A percentile compares a stretch with the other conserved stretches of the same genome.
These are phyloP conservation scores for Crossocerus cetratus DNA, from an alignment of 2,888 invertebrate genomes.

Conservation along the genomic window DNA sequence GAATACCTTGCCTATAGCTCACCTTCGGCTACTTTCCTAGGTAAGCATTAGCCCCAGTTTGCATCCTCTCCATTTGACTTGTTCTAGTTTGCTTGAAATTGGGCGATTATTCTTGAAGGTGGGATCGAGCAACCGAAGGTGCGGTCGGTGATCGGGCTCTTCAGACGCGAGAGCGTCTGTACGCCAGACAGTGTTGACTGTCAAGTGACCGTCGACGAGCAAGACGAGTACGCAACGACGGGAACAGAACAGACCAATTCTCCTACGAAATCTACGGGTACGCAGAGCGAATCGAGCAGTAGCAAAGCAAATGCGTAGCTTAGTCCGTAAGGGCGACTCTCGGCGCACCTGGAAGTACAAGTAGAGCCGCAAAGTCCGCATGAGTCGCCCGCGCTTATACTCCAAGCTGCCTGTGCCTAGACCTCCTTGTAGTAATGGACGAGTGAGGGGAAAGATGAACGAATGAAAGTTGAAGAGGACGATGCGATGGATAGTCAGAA, in stretches of 20 bases:
- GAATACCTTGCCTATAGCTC: slow-evolving; percentile 95
- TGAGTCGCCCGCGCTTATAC: neutral
- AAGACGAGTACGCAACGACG: slow-evolving; percentile 81
- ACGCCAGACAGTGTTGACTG: slow-evolving; percentile 81
- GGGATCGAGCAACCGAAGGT: slow-evolving; percentile 92
- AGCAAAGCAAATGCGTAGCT: neutral
- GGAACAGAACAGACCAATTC: slow-evolving; percentile 77
- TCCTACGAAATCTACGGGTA: slow-evolving; percentile 81
- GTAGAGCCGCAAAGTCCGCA: neutral
- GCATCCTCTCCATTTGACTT: neutral
- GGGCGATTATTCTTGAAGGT: slow-evolving; percentile 78
- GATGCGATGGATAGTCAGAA: slow-evolving; percentile 17
- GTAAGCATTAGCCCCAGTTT: slow-evolving; percentile 77
- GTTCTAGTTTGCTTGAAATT: neutral
- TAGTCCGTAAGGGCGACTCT: neutral
- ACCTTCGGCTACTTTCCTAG: slow-evolving; percentile 93
- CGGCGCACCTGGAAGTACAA: neutral
- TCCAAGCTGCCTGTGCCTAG: too few relatives aligned
- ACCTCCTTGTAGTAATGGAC: neutral
- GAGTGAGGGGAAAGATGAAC: neutral
- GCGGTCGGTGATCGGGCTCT: slow-evolving; percentile 93
- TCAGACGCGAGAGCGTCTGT: slow-evolving; percentile 89
- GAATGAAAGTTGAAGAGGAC: slow-evolving; percentile 22
- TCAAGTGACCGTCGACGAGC: slow-evolving; percentile 77
- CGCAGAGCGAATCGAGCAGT: slow-evolving; percentile 64